Conservation (phyloP, 2,113 vertebrate species). For the Probosciger aterrimus region DNA sequence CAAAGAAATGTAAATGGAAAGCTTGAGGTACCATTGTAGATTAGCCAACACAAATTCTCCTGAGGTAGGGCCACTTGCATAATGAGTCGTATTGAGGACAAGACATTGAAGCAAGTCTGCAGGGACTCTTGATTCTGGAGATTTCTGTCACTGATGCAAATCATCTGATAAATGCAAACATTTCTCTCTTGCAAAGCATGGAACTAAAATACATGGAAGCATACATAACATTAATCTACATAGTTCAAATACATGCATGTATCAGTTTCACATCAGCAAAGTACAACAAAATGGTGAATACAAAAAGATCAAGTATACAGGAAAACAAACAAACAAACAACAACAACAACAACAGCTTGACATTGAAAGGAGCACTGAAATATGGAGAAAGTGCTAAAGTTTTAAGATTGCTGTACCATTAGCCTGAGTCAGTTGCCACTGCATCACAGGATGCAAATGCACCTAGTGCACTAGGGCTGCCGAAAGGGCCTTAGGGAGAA, state of each 20-base stretch:
- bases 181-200: constrained; percentile 74
- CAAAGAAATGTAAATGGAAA: not conserved
- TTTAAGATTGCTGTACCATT: not conserved
- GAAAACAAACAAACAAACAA: not conserved
- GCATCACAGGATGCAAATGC: not conserved
- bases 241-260: not conserved
- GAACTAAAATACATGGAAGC: constrained; percentile 76
- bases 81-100: constrained; percentile 76
- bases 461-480: not conserved
- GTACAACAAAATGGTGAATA: not conserved
- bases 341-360: not conserved
- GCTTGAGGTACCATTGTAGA: constrained; percentile 78
- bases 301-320: not conserved
- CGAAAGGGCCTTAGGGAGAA: not conserved
- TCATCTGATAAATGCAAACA: constrained; percentile 76
- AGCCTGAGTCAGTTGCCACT: not conserved
- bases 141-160: constrained; percentile 71
- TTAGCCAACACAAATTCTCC: constrained; percentile 81
- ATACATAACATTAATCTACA: not conserved
- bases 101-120: constrained; percentile 75
- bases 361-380: not conserved
- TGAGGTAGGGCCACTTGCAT: constrained; percentile 82
- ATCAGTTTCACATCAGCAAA: not conserved
- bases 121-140: constrained; percentile 73
- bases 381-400: not conserved